Conservation (phyloP, 2,888 invertebrate genomes). For the Pristionchus arcanus region DNA sequence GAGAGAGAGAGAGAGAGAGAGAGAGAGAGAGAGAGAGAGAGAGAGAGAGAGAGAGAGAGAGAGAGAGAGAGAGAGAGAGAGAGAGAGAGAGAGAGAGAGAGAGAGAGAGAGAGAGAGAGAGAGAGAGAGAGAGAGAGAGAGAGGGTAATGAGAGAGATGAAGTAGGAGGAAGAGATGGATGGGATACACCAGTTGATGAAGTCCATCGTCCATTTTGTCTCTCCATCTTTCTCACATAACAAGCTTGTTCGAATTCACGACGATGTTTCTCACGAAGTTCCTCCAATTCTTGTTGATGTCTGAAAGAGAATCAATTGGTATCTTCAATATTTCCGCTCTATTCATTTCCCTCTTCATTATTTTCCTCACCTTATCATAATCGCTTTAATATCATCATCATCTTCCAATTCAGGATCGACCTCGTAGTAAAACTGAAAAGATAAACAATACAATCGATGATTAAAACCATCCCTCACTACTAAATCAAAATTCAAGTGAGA, state of each 20-base stretch:
- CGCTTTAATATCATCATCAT: conserved; percentile 28
- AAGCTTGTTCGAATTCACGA: conserved; percentile 44
- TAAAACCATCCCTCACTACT: neutral
- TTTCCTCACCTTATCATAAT: conserved; percentile 44
- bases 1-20: neutral
- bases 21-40: neutral
- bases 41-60: neutral
- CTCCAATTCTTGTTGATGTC: conserved; percentile 49
- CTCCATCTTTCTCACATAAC: neutral
- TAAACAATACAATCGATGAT: no score
- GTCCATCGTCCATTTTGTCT: conserved; percentile 16
- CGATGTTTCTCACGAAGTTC: conserved; percentile 46
- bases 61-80: neutral
- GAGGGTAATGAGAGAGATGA: neutral
- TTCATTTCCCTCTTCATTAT: neutral
- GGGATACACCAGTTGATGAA: conserved; percentile 1
- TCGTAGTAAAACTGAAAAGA: conserved; percentile 48
- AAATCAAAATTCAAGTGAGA: neutral
- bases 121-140: no score
- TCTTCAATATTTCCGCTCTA: neutral
- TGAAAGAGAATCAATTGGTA: neutral
- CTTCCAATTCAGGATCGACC: conserved; percentile 51
- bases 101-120: no score
- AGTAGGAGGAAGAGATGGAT: neutral
- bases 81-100: neutral